Conservation (phyloP, 2,113 vertebrate species). For the Melanerpes formicivorus region DNA sequence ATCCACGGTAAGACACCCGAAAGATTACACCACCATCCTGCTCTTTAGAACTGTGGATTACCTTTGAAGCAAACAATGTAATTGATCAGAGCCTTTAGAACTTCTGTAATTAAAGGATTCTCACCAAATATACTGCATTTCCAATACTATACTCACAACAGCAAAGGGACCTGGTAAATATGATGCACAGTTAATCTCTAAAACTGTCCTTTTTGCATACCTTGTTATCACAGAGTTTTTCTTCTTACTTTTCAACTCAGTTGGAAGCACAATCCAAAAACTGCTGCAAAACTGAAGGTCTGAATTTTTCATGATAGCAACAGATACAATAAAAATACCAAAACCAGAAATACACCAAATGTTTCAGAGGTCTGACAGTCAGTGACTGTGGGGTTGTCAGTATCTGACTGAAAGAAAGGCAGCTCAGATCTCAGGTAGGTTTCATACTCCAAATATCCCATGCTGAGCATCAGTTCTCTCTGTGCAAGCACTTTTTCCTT, state of each 20-base stretch:
- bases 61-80: conserved; percentile 9
- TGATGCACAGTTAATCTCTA: neutral
- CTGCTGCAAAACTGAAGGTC: neutral
- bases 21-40: neutral
- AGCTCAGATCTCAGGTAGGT: neutral
- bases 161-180: neutral
- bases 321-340: neutral
- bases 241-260: neutral
- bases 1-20: conserved; percentile 2
- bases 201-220: neutral
- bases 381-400: neutral
- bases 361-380: neutral
- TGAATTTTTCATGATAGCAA: conserved; percentile 2
- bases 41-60: neutral
- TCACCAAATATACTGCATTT: neutral
- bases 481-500: neutral
- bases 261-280: neutral
- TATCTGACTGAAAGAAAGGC: neutral
- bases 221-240: neutral
- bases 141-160: neutral
- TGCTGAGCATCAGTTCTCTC: neutral
- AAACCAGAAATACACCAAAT: neutral
- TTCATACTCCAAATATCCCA: neutral
- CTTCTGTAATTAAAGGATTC: neutral
- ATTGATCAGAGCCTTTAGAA: neutral